Evolutionary conservation across 1,140 invertebrate species (phyloP).

Genomic region (Magallana ariakensis): DNA sequence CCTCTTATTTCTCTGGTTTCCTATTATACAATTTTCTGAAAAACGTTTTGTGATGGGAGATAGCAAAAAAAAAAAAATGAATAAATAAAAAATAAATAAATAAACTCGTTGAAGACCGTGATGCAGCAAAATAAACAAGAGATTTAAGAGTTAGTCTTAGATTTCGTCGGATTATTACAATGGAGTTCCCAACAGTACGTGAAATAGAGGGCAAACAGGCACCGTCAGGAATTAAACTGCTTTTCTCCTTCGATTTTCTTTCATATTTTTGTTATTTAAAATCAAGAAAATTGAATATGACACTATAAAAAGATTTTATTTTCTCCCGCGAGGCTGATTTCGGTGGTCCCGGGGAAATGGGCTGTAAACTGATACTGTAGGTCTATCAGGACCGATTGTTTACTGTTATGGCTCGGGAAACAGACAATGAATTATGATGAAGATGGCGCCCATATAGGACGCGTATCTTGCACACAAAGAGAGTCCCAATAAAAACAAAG

Average conservation of each 20-base stretch:
- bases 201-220: not conserved
- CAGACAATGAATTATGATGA: constrained; percentile 38
- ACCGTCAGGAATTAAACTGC: not conserved
- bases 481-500: not conserved
- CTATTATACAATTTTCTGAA: too few species aligned
- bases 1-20: too few species aligned
- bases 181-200: not conserved
- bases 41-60: not conserved
- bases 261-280: not conserved
- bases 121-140: not conserved
- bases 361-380: constrained; percentile 2
- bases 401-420: constrained; percentile 25
- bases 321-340: not conserved
- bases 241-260: not conserved
- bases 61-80: not conserved
- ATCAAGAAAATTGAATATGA: constrained; percentile 4
- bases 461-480: not conserved
- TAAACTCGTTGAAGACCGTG: not conserved
- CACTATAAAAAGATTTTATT: not conserved
- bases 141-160: not conserved
- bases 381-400: not conserved
- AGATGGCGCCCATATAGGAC: not conserved
- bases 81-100: not conserved
- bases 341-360: not conserved
- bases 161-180: not conserved